Evolutionary conservation across 2,888 invertebrate species (phyloP), one percentile per base, ranked within the genome.

Genomic region (Chrysolina oricalcia): DNA sequence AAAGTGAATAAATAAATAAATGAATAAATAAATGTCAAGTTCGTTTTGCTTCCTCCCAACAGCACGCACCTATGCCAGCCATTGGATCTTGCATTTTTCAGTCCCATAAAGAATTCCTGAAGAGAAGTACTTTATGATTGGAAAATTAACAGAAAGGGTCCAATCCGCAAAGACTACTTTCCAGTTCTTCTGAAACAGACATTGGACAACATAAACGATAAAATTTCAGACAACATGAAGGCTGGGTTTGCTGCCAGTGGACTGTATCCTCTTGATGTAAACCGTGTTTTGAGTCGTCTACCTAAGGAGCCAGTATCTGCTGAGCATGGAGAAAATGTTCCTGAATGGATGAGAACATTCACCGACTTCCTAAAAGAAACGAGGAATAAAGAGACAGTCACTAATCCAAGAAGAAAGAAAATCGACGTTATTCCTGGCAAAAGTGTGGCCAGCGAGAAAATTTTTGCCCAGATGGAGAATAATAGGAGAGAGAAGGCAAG

Each of bases 271-370:
- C 40, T 65, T 35, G 40, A 43, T 15, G 40, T 65, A 65, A 65
- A 65, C 65, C 65, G 40, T 65, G 65, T 65, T 65, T 65, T 65
- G 65, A 17, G 40, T 65, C 65, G 40, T 65, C 65, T 65, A 40
- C 40, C 65, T 40, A 65, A 43, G 40, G 40, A 35, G 17, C 65
- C 40, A 65, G 8, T 21, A 65, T 40, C 40, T 65, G 65, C 4
- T 11, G 65, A 65, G 21, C 65, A 23, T 27, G 5, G 35, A 65
- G 48, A 48, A 65, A 65, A 65, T 65, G 65, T 3, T 65, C 19
- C 65, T 65, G 65, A 35, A 65, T 65, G 65, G 40, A 65, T 65
- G 65, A 65, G n/a, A 41, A 41, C 65, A 41, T 65, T 43, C 40
- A 35, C 65, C 19, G 43, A 15, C 43, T 23, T 65, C 17, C 43